Evolutionary conservation across 2,113 vertebrate species (phyloP).

Genomic region (Odontesthes bonariensis): DNA sequence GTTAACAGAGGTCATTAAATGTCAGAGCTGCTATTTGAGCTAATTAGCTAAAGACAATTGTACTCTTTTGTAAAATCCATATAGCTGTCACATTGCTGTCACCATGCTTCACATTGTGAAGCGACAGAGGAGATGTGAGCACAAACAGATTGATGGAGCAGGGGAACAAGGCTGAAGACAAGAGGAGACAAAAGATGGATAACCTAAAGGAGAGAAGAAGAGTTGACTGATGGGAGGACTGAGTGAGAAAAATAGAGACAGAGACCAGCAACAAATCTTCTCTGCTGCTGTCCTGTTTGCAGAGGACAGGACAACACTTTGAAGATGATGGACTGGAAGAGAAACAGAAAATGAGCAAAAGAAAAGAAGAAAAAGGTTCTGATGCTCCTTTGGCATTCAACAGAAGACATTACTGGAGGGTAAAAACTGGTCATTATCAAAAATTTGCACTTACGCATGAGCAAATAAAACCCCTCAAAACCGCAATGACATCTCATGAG

Average conservation of each 20-base stretch:
- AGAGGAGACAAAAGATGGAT: constrained; percentile 32
- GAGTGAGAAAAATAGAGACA: constrained; percentile 21
- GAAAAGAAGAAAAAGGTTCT: not conserved
- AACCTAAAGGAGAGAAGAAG: constrained; percentile 35
- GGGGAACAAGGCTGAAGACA: constrained; percentile 28
- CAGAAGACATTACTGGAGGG: not conserved
- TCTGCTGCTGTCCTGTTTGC: constrained; percentile 2
- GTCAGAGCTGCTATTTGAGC: constrained; percentile 30
- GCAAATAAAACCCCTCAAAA: not conserved
- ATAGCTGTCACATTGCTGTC: constrained; percentile 48
- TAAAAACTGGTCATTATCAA: not conserved
- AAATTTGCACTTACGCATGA: not conserved
- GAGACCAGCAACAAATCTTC: constrained; percentile 7
- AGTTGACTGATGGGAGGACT: constrained; percentile 44
- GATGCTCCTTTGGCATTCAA: not conserved
- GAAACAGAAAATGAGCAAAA: not conserved
- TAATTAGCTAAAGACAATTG: constrained; percentile 56
- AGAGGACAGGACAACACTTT: not conserved
- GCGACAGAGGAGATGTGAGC: constrained; percentile 40
- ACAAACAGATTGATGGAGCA: constrained; percentile 49
- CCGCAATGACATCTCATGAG: not conserved
- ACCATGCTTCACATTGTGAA: not conserved
- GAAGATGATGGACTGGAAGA: constrained; percentile 23
- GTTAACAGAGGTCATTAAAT: constrained; percentile 37
- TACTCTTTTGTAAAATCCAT: constrained; percentile 44